phyloP scores from a whole-genome alignment of 2,888 invertebrate genomes.

The Linnaemya tessellans region DNA sequence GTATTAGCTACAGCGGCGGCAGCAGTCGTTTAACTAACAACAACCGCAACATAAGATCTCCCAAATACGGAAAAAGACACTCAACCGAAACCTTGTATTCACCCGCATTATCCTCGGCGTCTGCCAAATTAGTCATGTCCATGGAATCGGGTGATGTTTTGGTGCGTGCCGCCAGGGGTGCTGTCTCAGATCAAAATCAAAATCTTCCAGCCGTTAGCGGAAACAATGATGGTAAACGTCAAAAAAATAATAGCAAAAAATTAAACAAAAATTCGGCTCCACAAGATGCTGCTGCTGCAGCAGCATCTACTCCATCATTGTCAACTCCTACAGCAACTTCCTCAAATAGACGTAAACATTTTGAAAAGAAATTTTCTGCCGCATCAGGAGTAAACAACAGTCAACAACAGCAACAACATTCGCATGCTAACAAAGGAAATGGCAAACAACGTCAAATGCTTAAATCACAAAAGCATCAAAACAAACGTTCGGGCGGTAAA shows the following conservation, averaged over 20 bases:
- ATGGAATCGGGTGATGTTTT: conserved; percentile 74
- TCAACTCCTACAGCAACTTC: conserved; percentile 28
- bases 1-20: conserved; percentile 38
- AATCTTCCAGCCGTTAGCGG: conserved; percentile 47
- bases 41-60: conserved; percentile 57
- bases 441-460: conserved; percentile 78
- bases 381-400: conserved; percentile 70
- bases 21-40: conserved; percentile 47
- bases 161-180: conserved; percentile 79
- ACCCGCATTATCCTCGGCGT: conserved; percentile 68
- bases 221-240: conserved; percentile 76
- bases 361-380: conserved; percentile 73
- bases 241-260: conserved; percentile 80
- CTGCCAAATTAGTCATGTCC: conserved; percentile 73
- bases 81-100: conserved; percentile 63
- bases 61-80: conserved; percentile 71
- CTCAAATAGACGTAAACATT: conserved; percentile 72
- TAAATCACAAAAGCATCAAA: conserved; percentile 79
- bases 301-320: conserved; percentile 33
- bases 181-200: conserved; percentile 54
- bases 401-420: conserved; percentile 73
- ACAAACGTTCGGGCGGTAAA: conserved; percentile 78
- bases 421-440: conserved; percentile 72
- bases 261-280: conserved; percentile 75
- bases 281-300: conserved; percentile 53